These are phyloP conservation scores for Coracopsis vasa DNA, from an alignment of 2,113 vertebrate genomes.

Conservation along the genomic window DNA sequence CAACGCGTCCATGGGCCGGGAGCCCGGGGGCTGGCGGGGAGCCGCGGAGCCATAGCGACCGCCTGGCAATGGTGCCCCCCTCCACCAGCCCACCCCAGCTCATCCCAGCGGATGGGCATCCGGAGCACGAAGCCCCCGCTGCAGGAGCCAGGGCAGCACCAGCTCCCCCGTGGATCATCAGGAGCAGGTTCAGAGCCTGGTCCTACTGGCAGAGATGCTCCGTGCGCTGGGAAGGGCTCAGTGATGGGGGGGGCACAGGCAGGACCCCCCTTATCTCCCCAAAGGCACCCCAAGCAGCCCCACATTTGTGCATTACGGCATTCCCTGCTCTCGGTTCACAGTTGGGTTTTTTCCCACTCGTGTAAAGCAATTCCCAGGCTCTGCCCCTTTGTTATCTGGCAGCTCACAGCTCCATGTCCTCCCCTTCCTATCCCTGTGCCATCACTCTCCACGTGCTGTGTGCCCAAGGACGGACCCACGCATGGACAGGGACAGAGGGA, in stretches of 20 bases:
- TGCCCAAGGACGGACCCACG: neutral
- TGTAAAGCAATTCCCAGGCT: neutral
- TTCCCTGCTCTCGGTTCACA: neutral
- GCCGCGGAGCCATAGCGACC: conserved; percentile 23
- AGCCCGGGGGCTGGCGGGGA: neutral
- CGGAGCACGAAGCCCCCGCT: neutral
- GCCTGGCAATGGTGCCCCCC: neutral
- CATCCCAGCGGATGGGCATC: fast-evolving
- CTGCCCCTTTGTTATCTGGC: neutral
- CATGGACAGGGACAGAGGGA: fast-evolving
- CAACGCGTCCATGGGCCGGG: neutral
- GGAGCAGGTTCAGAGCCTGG: neutral
- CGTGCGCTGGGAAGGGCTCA: fast-evolving
- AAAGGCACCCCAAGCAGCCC: neutral
- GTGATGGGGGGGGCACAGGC: fast-evolving
- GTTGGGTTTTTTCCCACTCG: neutral
- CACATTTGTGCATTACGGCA: fast-evolving
- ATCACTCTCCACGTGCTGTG: neutral
- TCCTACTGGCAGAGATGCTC: neutral
- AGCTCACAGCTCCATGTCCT: neutral
- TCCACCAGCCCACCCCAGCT: neutral
- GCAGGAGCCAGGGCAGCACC: neutral
- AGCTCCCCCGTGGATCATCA: neutral
- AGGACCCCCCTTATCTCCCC: neutral
- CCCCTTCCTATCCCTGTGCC: neutral